phyloP scores from a whole-genome alignment of 2,113 vertebrate genomes.

The Uria lomvia region DNA sequence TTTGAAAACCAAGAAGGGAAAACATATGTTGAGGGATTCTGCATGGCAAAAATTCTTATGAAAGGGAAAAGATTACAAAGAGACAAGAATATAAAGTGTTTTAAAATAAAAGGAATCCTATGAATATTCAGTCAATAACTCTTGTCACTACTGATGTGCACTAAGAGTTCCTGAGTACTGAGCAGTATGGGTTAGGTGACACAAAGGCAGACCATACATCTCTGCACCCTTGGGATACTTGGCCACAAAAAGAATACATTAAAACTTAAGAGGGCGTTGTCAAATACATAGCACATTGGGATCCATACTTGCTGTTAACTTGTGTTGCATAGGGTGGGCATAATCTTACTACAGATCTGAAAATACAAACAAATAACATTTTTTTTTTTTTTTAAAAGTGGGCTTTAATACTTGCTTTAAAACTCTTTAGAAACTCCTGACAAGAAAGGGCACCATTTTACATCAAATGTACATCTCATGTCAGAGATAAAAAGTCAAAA shows the following conservation, averaged over 20 bases:
- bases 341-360: neutral
- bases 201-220: neutral
- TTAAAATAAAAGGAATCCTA: neutral
- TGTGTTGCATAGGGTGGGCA: neutral
- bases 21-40: neutral
- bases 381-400: neutral
- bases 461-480: neutral
- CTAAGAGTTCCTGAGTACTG: neutral
- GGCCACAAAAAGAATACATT: neutral
- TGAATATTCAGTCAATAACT: constrained; percentile 22
- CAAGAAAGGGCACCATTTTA: neutral
- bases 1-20: constrained; percentile 15
- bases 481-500: constrained; percentile 1
- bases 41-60: neutral
- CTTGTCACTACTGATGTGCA: neutral
- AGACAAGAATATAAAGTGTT: neutral
- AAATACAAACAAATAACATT: neutral
- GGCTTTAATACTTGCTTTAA: neutral
- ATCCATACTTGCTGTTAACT: neutral
- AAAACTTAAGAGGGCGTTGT: constrained; percentile 1
- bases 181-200: neutral
- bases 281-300: neutral
- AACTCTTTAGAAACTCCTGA: constrained; percentile 18
- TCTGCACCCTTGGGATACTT: neutral
- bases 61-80: neutral